Conservation (phyloP, 1,140 invertebrate genomes). For the Magallana ariakensis region DNA sequence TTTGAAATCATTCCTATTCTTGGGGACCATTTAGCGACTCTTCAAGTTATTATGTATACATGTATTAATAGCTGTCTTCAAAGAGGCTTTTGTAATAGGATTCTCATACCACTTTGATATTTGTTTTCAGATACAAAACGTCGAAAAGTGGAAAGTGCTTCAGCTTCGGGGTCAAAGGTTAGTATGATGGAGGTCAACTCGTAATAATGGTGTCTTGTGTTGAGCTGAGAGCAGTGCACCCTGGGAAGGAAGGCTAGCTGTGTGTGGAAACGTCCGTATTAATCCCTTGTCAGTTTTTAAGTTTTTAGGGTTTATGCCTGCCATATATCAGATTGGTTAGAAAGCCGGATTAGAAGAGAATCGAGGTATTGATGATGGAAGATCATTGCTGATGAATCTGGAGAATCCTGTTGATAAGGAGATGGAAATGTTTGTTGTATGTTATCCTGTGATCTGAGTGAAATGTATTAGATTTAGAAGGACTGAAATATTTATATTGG, state of each 20-base stretch:
- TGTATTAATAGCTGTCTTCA: too few relatives aligned
- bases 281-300: slow-evolving; percentile 45
- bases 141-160: slow-evolving; percentile 69
- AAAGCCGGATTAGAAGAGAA: neutral
- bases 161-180: slow-evolving; percentile 76
- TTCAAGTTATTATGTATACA: too few relatives aligned
- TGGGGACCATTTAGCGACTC: too few relatives aligned
- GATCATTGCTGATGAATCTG: neutral
- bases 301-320: slow-evolving; percentile 45
- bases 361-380: neutral
- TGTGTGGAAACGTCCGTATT: slow-evolving; percentile 34
- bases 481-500: too few relatives aligned
- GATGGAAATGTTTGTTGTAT: neutral
- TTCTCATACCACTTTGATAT: neutral
- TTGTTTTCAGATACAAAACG: slow-evolving; percentile 74
- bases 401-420: too few relatives aligned
- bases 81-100: too few relatives aligned
- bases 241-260: slow-evolving; percentile 30
- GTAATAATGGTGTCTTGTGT: slow-evolving; percentile 50
- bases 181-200: slow-evolving; percentile 71
- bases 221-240: slow-evolving; percentile 38
- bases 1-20: too few relatives aligned
- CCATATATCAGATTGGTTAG: slow-evolving; percentile 3
- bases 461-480: neutral
- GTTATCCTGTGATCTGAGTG: neutral